A percentile compares a stretch with the other conserved stretches of the same genome.
These are phyloP conservation scores for Pedionomus torquatus DNA, from an alignment of 2,113 vertebrate species.

Conservation along the genomic window DNA sequence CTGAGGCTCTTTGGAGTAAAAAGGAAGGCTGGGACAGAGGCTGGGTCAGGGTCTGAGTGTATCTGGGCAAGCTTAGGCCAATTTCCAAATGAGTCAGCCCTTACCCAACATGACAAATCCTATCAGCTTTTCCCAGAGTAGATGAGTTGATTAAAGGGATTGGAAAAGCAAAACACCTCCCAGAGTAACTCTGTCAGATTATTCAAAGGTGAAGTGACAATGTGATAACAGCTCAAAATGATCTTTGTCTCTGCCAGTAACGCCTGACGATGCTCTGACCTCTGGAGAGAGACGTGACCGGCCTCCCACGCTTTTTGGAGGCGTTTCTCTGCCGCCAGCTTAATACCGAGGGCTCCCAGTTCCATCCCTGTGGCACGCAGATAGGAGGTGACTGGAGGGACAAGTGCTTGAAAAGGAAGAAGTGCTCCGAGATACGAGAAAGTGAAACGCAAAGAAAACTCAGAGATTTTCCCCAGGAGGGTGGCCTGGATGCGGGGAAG, in stretches of 20 bases:
- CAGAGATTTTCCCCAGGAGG: background rate
- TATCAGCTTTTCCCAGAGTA: background rate
- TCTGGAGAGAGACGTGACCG: background rate
- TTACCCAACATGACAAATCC: background rate
- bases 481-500: background rate
- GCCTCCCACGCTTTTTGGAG: background rate
- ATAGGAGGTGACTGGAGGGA: background rate
- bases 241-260: background rate
- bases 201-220: background rate
- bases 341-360: background rate
- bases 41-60: background rate
- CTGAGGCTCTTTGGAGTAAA: background rate
- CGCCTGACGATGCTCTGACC: background rate
- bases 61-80: background rate
- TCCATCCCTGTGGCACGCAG: background rate
- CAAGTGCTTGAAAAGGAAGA: background rate
- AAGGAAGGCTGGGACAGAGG: background rate
- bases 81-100: background rate
- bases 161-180: background rate
- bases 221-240: background rate
- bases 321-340: background rate
- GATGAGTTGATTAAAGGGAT: background rate
- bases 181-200: background rate
- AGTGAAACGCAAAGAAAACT: background rate
- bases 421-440: background rate